Percentiles rank a stretch among this genome's conserved stretches.
These are phyloP conservation scores for Caenorhabditis plicata DNA, from an alignment of 2,888 invertebrate species.

Conservation along the genomic window DNA sequence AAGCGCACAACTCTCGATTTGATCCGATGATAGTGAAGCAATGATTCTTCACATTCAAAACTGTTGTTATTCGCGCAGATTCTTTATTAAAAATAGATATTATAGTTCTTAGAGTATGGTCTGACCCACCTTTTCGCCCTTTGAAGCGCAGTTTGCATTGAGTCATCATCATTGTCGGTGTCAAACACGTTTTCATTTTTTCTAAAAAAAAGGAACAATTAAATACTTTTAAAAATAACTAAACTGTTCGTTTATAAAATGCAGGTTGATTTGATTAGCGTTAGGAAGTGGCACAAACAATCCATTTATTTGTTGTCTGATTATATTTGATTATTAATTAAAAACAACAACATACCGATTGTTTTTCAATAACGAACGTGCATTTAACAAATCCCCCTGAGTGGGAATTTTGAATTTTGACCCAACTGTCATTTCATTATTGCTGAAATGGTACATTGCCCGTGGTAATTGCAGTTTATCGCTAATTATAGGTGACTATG, in stretches of 20 bases:
- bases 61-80: constrained; percentile 27
- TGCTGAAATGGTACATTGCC: constrained; percentile 41
- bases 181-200: constrained; percentile 40
- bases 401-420: constrained; percentile 38
- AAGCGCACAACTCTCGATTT: constrained; percentile 20
- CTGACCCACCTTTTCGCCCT: constrained; percentile 36
- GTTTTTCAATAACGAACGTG: constrained; percentile 32
- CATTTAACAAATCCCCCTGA: constrained; percentile 25
- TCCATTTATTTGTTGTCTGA: constrained; percentile 44
- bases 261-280: constrained; percentile 44
- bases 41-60: constrained; percentile 29
- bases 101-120: too few relatives aligned
- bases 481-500: too few relatives aligned
- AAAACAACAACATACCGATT: too few relatives aligned
- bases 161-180: constrained; percentile 33
- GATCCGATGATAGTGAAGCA: constrained; percentile 35
- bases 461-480: constrained; percentile 31
- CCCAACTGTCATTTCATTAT: constrained; percentile 35
- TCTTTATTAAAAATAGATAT: constrained; percentile 5
- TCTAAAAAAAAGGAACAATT: constrained; percentile 2
- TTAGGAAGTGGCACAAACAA: constrained; percentile 44
- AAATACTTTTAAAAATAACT: background rate
- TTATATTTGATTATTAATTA: too few relatives aligned
- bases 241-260: constrained; percentile 38
- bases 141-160: constrained; percentile 35